Percentiles rank a stretch among this genome's conserved stretches.
Evolutionary conservation across 92 coral and sea anemone genomes (phyloP).

Genomic region (Umimayanthus kanabou): DNA sequence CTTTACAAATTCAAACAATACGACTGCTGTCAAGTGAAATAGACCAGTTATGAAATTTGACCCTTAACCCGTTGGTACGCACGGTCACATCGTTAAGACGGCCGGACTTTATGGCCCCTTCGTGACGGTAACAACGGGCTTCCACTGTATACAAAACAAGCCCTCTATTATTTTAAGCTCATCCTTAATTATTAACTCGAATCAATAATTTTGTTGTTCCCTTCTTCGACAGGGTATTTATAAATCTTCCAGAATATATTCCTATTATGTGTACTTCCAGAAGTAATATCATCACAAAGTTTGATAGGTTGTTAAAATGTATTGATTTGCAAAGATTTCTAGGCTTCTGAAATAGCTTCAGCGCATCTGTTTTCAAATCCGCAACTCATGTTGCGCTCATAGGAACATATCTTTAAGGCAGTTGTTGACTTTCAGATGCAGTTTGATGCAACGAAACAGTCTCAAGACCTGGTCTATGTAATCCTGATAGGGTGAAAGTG

Average conservation of each 20-base stretch:
- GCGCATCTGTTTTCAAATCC: background rate
- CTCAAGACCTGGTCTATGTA: background rate
- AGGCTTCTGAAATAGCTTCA: background rate
- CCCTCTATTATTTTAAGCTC: too few relatives aligned
- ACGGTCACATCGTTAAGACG: too few relatives aligned
- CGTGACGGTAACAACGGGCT: too few relatives aligned
- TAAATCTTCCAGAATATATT: background rate
- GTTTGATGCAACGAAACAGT: slow-evolving; percentile 3
- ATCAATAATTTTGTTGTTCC: too few relatives aligned
- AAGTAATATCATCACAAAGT: background rate
- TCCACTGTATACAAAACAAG: too few relatives aligned
- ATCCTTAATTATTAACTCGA: too few relatives aligned
- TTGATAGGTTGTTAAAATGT: slow-evolving; percentile 6
- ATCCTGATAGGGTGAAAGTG: slow-evolving; percentile 7
- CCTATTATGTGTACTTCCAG: background rate
- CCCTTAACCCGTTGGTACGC: too few relatives aligned
- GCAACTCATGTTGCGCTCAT: background rate
- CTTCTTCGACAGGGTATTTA: background rate
- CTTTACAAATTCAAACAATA: too few relatives aligned
- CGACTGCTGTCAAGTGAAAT: too few relatives aligned
- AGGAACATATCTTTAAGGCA: background rate
- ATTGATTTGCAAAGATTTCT: slow-evolving; percentile 1
- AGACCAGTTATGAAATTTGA: too few relatives aligned
- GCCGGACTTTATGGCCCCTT: too few relatives aligned
- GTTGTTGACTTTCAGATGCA: background rate